Evolutionary conservation across 2,888 invertebrate species (phyloP), one percentile per base, ranked within the genome.

Genomic region (Microctonus brassicae): DNA sequence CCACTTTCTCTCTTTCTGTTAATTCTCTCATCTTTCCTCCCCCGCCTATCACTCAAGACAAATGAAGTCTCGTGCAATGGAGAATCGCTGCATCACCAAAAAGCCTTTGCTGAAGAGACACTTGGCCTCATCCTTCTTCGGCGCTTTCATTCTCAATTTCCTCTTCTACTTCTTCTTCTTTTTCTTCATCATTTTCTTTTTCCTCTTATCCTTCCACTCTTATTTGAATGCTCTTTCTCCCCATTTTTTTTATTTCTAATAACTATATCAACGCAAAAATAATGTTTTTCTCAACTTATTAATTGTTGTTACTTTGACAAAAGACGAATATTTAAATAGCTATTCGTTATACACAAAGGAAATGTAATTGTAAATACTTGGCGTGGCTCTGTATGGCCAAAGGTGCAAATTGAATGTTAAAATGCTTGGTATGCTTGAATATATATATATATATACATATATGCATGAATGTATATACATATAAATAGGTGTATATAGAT

Each of bases 191-290:
- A 52, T 72, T 67, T 76, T 75, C 72, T 75, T 29, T 29, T 29
- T 29, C 7, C 7, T 29, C 7, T 29, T 29, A 3, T 29, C 29
- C 29, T 29, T 29, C 29, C n/a, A n/a, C n/a, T n/a, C n/a, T n/a
- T n/a, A n/a, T n/a, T n/a, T n/a, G n/a, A n/a, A n/a, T n/a, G 39
- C 77, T 76, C 77, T 72, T 76, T 73, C 58, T 72, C 75, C 75
- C 75, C 36, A 60, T 34, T 63, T 36, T 63, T 36, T 52, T 29
- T 26, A 55, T 58, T 20, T 26, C n/a, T 10, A 33, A 22, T 53
- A 24, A 66, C 39, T 36, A 55, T 66, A 39, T 57, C 55, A 17
- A 47, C 60, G 17, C 47, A 47, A 34, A 34, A 61, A 69, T 26
- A 36, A 24, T 26, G 53, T 57, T 61, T 69, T 39, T 39, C 39